A percentile compares a stretch with the other conserved stretches of the same genome.
phyloP scores from a whole-genome alignment of 2,797 vertebrate genomes.

The Crocodylus rhombifer region DNA sequence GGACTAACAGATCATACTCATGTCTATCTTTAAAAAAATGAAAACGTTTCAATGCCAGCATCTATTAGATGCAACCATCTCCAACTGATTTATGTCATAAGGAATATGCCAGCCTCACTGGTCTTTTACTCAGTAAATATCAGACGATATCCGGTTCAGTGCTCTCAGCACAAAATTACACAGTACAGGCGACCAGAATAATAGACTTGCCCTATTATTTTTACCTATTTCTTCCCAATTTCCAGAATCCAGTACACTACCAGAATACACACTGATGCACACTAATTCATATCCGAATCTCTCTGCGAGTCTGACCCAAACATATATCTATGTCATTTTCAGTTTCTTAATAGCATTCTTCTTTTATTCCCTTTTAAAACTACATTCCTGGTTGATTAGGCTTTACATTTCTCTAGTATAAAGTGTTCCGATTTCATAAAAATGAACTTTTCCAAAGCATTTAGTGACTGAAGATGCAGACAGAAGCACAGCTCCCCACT shows the following conservation, averaged over 20 bases:
- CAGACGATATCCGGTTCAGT: constrained; percentile 61
- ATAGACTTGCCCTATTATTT: constrained; percentile 78
- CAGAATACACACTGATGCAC: constrained; percentile 55
- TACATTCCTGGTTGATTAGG: constrained; percentile 5
- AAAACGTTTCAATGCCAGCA: constrained; percentile 8
- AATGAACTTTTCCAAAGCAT: not conserved
- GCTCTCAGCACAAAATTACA: constrained; percentile 65
- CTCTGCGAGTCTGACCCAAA: constrained; percentile 34
- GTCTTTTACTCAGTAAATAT: constrained; percentile 70
- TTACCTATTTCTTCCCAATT: constrained; percentile 78
- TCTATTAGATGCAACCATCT: not conserved
- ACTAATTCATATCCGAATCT: constrained; percentile 73
- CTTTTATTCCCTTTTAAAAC: constrained; percentile 20
- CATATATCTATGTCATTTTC: constrained; percentile 49
- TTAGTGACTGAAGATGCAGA: not conserved
- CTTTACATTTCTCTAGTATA: not conserved
- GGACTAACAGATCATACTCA: not conserved
- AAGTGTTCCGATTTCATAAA: constrained; percentile 19
- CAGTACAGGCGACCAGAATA: constrained; percentile 69
- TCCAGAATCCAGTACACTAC: constrained; percentile 63
- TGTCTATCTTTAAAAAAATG: not conserved
- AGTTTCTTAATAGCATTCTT: constrained; percentile 30
- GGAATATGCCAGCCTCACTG: constrained; percentile 24
- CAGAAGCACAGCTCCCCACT: too few species aligned
- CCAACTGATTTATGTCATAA: constrained; percentile 48